Evolutionary conservation across 2,888 invertebrate species (phyloP).

Genomic region (Schrankia costaestrigalis): DNA sequence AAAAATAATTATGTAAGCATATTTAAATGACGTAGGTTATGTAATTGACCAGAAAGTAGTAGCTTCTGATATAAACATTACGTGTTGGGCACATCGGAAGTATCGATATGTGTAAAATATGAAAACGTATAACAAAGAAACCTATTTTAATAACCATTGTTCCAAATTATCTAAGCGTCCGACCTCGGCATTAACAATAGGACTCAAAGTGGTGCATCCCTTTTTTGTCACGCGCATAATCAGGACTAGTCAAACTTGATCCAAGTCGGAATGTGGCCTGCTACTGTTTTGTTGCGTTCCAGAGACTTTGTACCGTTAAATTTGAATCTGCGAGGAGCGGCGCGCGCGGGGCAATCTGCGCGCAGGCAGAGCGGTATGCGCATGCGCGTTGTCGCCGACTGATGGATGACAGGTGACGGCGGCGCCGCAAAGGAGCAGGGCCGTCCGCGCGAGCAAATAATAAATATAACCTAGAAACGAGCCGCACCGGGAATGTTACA

Average conservation of each 20-base stretch:
- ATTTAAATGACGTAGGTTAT: too few species aligned
- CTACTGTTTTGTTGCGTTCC: conserved; percentile 68
- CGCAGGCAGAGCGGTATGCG: conserved; percentile 46
- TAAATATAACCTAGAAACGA: conserved; percentile 48
- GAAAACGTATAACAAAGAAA: conserved; percentile 2
- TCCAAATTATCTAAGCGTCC: conserved; percentile 28
- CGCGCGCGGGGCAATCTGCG: conserved; percentile 36
- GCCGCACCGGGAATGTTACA: conserved; percentile 18
- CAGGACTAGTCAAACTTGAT: conserved; percentile 44
- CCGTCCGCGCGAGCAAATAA: conserved; percentile 39
- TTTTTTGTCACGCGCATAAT: conserved; percentile 59
- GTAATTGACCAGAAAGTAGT: too few species aligned
- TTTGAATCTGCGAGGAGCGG: conserved; percentile 58
- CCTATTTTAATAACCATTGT: conserved; percentile 3
- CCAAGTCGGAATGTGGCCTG: conserved; percentile 58
- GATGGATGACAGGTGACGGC: conserved; percentile 79
- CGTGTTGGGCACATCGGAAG: too few species aligned
- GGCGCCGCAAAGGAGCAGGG: conserved; percentile 45
- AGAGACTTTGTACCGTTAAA: conserved; percentile 66
- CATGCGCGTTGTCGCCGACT: conserved; percentile 75
- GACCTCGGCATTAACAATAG: conserved; percentile 40
- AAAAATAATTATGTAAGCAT: too few species aligned
- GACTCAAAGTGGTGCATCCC: conserved; percentile 57
- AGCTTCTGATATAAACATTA: too few species aligned
- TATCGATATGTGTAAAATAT: too few species aligned